These are phyloP conservation scores for Mythimna lalbum DNA, from an alignment of 2,888 invertebrate species.

Conservation along the genomic window DNA sequence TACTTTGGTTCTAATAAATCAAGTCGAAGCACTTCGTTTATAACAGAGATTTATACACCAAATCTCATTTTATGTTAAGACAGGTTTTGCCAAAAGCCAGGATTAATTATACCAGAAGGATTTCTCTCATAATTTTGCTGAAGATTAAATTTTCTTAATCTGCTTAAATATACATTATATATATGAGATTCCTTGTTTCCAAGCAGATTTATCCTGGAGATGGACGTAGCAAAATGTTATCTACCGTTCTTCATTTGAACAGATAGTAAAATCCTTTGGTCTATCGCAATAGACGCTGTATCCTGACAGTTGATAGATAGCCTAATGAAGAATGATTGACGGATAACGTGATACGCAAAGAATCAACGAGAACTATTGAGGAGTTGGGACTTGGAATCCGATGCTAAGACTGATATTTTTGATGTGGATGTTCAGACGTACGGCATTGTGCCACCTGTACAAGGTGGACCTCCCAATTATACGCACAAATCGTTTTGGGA, in stretches of 20 bases:
- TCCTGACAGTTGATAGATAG: conserved; percentile 59
- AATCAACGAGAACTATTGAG: conserved; percentile 47
- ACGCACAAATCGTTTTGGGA: too few relatives aligned
- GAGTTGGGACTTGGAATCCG: not conserved
- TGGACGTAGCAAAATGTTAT: conserved; percentile 3
- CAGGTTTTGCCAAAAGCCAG: conserved; percentile 11
- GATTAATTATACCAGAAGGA: conserved; percentile 33
- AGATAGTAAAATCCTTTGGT: conserved; percentile 21
- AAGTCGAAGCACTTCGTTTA: conserved; percentile 1
- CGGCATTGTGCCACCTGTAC: too few relatives aligned
- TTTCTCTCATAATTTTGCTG: conserved; percentile 10
- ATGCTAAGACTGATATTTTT: too few relatives aligned
- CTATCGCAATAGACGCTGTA: conserved; percentile 37
- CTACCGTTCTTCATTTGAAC: conserved; percentile 19
- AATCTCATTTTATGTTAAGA: conserved; percentile 27
- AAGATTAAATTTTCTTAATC: conserved; percentile 25
- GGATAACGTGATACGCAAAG: conserved; percentile 33
- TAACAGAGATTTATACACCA: conserved; percentile 14
- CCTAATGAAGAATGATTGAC: conserved; percentile 67
- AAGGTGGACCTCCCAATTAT: too few relatives aligned
- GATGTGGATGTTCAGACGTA: too few relatives aligned
- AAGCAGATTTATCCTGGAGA: conserved; percentile 26
- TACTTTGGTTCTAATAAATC: not conserved
- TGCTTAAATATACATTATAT: not conserved
- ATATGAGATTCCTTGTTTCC: not conserved